Evolutionary conservation across 2,888 invertebrate species (phyloP).

Genomic region (Erebia ligea): DNA sequence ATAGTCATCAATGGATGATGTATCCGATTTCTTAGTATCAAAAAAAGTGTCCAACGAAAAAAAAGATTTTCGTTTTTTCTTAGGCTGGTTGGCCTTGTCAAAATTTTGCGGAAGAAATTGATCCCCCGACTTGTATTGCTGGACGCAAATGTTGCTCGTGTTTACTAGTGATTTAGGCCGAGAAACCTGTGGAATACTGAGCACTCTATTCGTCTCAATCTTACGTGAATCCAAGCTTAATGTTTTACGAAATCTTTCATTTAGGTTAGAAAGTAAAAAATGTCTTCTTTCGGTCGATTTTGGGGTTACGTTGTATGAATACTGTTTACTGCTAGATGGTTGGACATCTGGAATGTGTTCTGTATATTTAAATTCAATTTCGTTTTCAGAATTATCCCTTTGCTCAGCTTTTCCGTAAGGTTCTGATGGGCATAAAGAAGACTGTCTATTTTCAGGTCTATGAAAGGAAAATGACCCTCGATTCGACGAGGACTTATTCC

Average conservation of each 20-base stretch:
- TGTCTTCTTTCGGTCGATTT: slow-evolving; percentile 75
- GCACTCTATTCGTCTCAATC: slow-evolving; percentile 67
- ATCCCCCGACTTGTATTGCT: slow-evolving; percentile 61
- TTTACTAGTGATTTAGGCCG: slow-evolving; percentile 77
- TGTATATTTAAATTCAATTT: slow-evolving; percentile 77
- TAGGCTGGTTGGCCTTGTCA: slow-evolving; percentile 68
- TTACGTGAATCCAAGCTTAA: slow-evolving; percentile 78
- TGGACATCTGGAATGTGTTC: slow-evolving; percentile 74
- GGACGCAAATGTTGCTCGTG: slow-evolving; percentile 71
- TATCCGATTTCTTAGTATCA: slow-evolving; percentile 76
- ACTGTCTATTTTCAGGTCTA: slow-evolving; percentile 64
- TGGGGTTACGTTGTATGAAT: slow-evolving; percentile 73
- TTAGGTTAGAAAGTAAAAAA: slow-evolving; percentile 72
- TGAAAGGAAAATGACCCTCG: slow-evolving; percentile 77
- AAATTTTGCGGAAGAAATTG: slow-evolving; percentile 66
- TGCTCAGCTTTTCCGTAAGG: slow-evolving; percentile 53
- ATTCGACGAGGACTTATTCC: slow-evolving; percentile 65
- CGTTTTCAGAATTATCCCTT: slow-evolving; percentile 71
- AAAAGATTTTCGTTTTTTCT: slow-evolving; percentile 79
- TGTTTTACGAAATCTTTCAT: slow-evolving; percentile 77
- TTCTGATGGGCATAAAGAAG: slow-evolving; percentile 62
- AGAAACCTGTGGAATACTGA: slow-evolving; percentile 65
- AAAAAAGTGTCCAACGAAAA: slow-evolving; percentile 81
- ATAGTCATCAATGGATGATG: slow-evolving; percentile 78
- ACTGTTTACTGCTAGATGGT: slow-evolving; percentile 73